Conservation (phyloP, 2,888 invertebrate genomes). For the Drosophila nr. medialis region DNA sequence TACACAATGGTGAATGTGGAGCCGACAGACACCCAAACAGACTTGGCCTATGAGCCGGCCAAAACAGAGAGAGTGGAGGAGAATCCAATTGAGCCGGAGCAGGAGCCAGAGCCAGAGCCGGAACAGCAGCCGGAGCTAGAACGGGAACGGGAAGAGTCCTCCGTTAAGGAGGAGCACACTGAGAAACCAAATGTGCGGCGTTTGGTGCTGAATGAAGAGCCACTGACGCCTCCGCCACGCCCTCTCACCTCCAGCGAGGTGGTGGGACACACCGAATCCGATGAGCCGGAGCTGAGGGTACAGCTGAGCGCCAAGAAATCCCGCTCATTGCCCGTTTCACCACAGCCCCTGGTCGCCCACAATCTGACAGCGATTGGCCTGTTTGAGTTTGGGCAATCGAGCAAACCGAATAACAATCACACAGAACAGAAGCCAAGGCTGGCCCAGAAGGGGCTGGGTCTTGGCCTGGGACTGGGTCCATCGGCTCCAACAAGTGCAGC, state of each 20-base stretch:
- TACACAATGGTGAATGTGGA: conserved; percentile 56
- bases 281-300: conserved; percentile 72
- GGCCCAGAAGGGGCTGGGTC: conserved; percentile 14
- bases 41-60: conserved; percentile 32
- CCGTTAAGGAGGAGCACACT: conserved; percentile 11
- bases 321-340: conserved; percentile 82
- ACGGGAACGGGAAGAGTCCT: conserved; percentile 13
- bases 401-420: conserved; percentile 2
- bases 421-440: conserved; percentile 40
- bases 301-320: conserved; percentile 78
- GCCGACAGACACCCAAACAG: conserved; percentile 27
- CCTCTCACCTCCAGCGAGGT: conserved; percentile 82
- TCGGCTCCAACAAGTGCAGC: background rate
- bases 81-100: background rate
- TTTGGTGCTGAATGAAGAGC: conserved; percentile 35
- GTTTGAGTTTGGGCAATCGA: conserved; percentile 67
- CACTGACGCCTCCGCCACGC: conserved; percentile 81
- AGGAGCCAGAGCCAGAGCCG: conserved; percentile 2
- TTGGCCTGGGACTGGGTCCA: background rate
- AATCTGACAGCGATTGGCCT: conserved; percentile 66
- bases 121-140: background rate
- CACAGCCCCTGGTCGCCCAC: conserved; percentile 65
- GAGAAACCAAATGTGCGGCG: conserved; percentile 32
- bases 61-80: conserved; percentile 12
- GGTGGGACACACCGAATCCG: conserved; percentile 70